Evolutionary conservation across 2,797 vertebrate species (phyloP).

Genomic region (Ctenosaura bakeri): DNA sequence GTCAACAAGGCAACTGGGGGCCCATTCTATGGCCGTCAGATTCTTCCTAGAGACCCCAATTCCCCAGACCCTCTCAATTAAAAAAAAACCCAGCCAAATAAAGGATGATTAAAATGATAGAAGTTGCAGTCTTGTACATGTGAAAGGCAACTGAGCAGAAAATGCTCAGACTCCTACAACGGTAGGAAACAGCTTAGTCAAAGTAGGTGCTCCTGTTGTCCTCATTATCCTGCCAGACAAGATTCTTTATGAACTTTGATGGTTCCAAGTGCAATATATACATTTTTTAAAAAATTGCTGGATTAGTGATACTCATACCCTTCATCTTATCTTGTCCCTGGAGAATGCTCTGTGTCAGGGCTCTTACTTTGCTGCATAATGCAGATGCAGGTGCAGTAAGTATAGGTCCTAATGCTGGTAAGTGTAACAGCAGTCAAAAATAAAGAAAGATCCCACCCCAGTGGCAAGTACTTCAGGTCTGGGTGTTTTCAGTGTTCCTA

Average conservation of each 20-base stretch:
- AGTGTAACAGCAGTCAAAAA: background rate
- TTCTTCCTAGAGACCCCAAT: no score
- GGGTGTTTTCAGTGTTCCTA: background rate
- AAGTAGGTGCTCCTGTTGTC: background rate
- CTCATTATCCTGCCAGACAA: background rate
- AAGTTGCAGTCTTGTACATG: no score
- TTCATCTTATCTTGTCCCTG: background rate
- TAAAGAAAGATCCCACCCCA: background rate
- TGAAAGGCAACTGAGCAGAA: no score
- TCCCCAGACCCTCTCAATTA: no score
- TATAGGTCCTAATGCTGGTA: background rate
- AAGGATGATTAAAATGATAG: no score
- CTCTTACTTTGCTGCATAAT: background rate
- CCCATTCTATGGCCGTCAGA: no score
- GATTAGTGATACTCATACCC: background rate
- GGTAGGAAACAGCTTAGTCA: background rate
- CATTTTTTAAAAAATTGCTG: no score
- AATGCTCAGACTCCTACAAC: background rate
- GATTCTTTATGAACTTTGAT: background rate
- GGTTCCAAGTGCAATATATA: no score
- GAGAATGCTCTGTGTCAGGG: background rate
- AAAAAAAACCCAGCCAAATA: no score
- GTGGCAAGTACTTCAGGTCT: background rate
- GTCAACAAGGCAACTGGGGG: background rate
- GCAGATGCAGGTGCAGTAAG: background rate